Base-by-base conservation (phyloP, 2,888 invertebrate species). In the Monoplex corrugatus region DNA sequence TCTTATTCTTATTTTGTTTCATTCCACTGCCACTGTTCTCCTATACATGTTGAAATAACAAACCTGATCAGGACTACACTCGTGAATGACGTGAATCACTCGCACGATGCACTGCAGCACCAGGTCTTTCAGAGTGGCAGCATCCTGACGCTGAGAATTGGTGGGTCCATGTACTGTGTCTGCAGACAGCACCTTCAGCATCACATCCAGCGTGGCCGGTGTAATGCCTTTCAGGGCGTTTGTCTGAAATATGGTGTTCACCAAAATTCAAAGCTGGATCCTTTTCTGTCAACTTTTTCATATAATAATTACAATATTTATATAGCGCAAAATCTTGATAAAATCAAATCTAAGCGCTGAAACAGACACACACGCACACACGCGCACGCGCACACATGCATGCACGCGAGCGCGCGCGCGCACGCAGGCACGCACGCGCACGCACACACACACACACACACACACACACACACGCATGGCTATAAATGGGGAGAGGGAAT, bases 171-270 rank as follows among this genome's bases (percentile, higher is more conserved):
- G 68, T 23, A 45, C 86, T 5, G 89, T 88, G 35, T 57, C 88
- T 0, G 91, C 87, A 0, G 93, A 90, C 93, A 97, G 95, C n/a
- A 97, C 96, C 92, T 96, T 96, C 93, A 97, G 96, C 86, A 97
- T 95, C 89, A 97, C 96, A 90, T 97, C 97, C 87, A 97, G 96
- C 23, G 97, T 97, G 38, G 97, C 97, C 32, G 97, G 97, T 92
- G 97, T 97, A 91, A 97, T 97, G 83, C 97, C 97, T 91, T 97
- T 96, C 95, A 97, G 96, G 78, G 97, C 97, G 96, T 97, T 97
- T 88, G 96, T 96, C 97, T 96, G 91, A 23, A 91, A 90, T n/a
- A n/a, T n/a, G n/a, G n/a, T n/a, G n/a, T 72, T 72, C n/a, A n/a
- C n/a, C n/a, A n/a, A n/a, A n/a, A n/a, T n/a, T n/a, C n/a, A n/a